phyloP scores from a whole-genome alignment of 2,113 vertebrate genomes.

The Spea bombifrons region DNA sequence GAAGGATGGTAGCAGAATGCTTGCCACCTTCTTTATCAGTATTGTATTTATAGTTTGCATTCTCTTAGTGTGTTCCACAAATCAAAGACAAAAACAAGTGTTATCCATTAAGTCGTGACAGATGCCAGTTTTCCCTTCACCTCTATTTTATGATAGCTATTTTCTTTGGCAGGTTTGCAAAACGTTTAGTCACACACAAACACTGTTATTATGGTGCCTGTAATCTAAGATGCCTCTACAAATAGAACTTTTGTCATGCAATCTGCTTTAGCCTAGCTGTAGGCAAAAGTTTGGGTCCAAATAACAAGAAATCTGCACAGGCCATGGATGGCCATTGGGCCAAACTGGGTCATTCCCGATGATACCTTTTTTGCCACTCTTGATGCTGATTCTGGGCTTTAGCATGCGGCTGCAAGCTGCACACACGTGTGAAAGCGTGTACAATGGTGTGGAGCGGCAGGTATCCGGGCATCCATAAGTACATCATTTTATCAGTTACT shows the following conservation, averaged over 20 bases:
- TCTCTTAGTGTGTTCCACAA: neutral
- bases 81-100: slow-evolving; percentile 10
- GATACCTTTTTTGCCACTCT: no score
- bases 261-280: neutral
- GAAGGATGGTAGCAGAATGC: neutral
- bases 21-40: neutral
- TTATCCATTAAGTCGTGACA: neutral
- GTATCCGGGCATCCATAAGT: no score
- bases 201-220: slow-evolving; percentile 8
- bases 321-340: no score
- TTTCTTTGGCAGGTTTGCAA: slow-evolving; percentile 25
- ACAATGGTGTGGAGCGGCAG: no score
- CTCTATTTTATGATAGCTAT: slow-evolving; percentile 8
- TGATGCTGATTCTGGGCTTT: no score
- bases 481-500: no score
- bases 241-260: slow-evolving; percentile 10
- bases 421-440: no score
- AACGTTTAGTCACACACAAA: slow-evolving; percentile 1
- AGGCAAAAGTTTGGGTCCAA: no score
- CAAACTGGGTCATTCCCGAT: no score
- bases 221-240: slow-evolving; percentile 28
- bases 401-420: no score
- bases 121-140: slow-evolving; percentile 5
- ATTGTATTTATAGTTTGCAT: neutral
- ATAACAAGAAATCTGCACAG: no score